Base-by-base conservation (phyloP, 2,888 invertebrate genomes). In the Drosophila demipolita region DNA sequence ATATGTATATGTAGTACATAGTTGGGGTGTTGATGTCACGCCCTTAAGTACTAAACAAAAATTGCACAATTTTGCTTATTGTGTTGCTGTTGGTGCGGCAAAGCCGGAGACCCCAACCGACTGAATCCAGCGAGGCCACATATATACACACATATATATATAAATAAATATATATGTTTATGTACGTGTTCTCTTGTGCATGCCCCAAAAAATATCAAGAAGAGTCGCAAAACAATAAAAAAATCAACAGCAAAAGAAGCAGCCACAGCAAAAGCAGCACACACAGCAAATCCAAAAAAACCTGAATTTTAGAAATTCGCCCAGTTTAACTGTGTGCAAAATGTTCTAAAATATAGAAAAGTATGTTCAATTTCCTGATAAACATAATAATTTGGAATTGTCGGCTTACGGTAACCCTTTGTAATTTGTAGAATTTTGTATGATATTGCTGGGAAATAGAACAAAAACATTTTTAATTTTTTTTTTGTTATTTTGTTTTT, bases 21-120 rank as follows among this genome's bases (percentile, higher is more conserved):
- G 40, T 60, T 35, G 32, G 59, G 32, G 57, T 53, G 23, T 17
- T 63, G 45, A 42, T 26, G 33, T 57, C 40, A 49, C 53, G 52
- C 70, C 58, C 72, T 73, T 71, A 66, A 69, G 78, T 68, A 62
- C 61, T 71, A 73, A 74, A 74, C 71, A 73, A 72, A 73, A 81
- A 67, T 73, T 76, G 50, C 57, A 78, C 70, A 83, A 83, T 75
- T 77, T 81, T 62, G 74, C 73, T 78, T 68, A 85, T 72, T 85
- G 78, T 77, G 57, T 60, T 55, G 53, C 52, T 36, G 53, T 49
- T 42, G 49, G 59, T 17, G 55, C 54, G 53, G 55, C 45, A 48
- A 45, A 45, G 40, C 5, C 33, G 17, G 38, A n/a, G 20, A 29
- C 20, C 45, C 20, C 45, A 29, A 49, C 62, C 32, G 38, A 59